Conservation (phyloP, 2,888 invertebrate species). For the Piscicola geometra region DNA sequence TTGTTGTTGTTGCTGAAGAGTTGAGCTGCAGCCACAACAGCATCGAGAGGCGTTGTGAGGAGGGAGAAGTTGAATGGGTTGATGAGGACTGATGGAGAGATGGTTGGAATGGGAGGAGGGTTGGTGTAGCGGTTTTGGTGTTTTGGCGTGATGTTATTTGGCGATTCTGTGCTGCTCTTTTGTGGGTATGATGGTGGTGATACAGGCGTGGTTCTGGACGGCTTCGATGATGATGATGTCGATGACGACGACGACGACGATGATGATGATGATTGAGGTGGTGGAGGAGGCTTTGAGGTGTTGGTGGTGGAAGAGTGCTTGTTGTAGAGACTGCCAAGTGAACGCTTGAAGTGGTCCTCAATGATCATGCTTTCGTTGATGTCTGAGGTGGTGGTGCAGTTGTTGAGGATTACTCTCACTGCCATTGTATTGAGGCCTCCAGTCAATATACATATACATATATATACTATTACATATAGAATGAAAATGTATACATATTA, state of each 20-base stretch:
- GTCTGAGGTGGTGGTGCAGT: not conserved
- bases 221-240: not conserved
- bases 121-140: not conserved
- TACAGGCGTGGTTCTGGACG: not conserved
- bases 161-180: not conserved
- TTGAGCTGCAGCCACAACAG: constrained; percentile 6
- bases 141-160: not conserved
- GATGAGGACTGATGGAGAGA: constrained; percentile 14
- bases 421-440: too few relatives aligned
- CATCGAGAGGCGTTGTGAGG: not conserved
- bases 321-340: constrained; percentile 26
- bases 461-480: too few relatives aligned
- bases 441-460: too few relatives aligned
- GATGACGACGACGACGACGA: not conserved
- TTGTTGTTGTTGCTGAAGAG: constrained; percentile 4
- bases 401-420: too few relatives aligned
- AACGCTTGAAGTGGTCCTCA: constrained; percentile 31
- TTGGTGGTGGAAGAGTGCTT: not conserved
- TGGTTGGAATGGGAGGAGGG: not conserved
- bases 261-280: not conserved
- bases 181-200: not conserved
- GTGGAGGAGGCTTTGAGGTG: not conserved
- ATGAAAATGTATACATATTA: too few relatives aligned
- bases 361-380: constrained; percentile 14
- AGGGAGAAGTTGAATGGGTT: constrained; percentile 9